A percentile compares a stretch with the other conserved stretches of the same genome.
Conservation (phyloP, 2,113 vertebrate genomes). For the Alaudala cheleensis region DNA sequence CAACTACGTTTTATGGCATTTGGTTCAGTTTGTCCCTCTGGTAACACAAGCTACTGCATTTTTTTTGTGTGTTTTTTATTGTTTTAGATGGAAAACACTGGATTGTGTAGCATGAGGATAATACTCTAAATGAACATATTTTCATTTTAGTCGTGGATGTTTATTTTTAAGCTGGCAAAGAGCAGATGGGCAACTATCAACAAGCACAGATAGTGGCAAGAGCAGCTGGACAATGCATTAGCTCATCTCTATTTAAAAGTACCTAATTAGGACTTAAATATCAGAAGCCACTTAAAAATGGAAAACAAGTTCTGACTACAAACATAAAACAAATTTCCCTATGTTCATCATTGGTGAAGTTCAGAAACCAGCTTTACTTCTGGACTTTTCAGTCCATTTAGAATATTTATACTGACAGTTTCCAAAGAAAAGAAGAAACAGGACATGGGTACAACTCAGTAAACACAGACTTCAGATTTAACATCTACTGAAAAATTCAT, state of each 20-base stretch:
- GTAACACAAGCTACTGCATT: not conserved
- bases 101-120: not conserved
- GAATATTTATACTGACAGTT: not conserved
- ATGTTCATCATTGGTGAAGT: not conserved
- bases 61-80: not conserved
- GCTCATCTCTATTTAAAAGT: not conserved
- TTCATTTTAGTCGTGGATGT: not conserved
- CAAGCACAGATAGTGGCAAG: not conserved
- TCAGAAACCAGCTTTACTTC: not conserved
- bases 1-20: not conserved
- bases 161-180: not conserved
- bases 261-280: not conserved
- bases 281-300: not conserved
- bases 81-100: not conserved
- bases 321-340: not conserved
- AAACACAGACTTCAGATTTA: not conserved
- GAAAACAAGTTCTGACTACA: not conserved
- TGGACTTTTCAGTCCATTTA: not conserved
- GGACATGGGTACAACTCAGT: not conserved
- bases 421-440: not conserved
- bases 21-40: not conserved
- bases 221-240: not conserved
- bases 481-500: slow-evolving; percentile 6
- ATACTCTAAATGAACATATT: not conserved
- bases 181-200: not conserved